A percentile compares a stretch with the other conserved stretches of the same genome.
phyloP scores from a whole-genome alignment of 2,113 vertebrate species.

The Notechis scutatus region DNA sequence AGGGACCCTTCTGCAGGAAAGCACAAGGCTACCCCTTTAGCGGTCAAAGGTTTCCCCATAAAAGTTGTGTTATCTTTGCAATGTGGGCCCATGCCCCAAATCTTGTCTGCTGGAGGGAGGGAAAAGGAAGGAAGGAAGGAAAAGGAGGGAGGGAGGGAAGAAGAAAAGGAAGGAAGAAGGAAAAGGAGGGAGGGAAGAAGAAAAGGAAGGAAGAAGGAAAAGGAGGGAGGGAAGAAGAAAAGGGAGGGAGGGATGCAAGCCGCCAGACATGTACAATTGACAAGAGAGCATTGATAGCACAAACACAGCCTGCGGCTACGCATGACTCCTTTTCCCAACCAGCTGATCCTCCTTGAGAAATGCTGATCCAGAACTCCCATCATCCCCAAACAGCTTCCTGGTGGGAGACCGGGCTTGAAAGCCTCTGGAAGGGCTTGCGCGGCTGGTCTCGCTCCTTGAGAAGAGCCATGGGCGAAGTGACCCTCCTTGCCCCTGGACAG shows the following conservation, averaged over 20 bases:
- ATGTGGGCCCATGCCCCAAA: not conserved
- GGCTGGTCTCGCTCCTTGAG: too few species aligned
- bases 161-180: not conserved
- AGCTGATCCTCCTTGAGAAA: not conserved
- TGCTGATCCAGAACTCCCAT: not conserved
- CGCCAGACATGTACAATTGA: not conserved
- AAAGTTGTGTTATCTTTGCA: not conserved
- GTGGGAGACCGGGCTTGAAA: not conserved
- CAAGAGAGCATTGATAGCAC: not conserved
- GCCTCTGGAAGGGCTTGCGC: not conserved
- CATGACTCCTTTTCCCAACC: not conserved
- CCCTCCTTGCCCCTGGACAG: not conserved
- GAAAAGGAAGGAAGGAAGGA: not conserved
- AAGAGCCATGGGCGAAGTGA: not conserved
- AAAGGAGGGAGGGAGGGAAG: not conserved
- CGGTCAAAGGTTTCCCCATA: not conserved
- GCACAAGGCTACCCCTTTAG: not conserved
- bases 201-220: too few species aligned
- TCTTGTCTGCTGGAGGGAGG: not conserved
- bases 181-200: too few species aligned
- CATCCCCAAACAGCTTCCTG: not conserved
- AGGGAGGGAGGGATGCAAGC: not conserved
- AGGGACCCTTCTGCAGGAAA: not conserved
- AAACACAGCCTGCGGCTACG: not conserved
- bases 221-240: not conserved